A percentile compares a stretch with the other conserved stretches of the same genome.
These are phyloP conservation scores for Cosmia pyralina DNA, from an alignment of 2,888 invertebrate species.

Conservation along the genomic window DNA sequence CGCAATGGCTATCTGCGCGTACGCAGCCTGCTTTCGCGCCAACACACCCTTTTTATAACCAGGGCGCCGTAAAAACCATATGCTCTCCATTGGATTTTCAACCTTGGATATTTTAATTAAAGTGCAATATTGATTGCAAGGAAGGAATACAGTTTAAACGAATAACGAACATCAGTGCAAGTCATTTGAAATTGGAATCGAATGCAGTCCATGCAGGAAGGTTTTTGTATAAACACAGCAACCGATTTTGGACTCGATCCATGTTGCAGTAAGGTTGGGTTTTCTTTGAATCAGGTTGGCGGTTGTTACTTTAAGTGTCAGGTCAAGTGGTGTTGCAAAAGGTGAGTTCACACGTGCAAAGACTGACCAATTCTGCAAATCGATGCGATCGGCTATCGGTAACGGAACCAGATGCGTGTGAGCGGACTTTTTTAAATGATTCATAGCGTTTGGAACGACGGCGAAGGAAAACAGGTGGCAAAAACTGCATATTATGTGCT, in stretches of 20 bases:
- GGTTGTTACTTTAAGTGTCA: conserved; percentile 34
- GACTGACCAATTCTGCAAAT: conserved; percentile 76
- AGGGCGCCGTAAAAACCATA: conserved; percentile 41
- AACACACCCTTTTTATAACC: conserved; percentile 42
- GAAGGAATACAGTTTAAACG: conserved; percentile 20
- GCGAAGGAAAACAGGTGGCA: conserved; percentile 45
- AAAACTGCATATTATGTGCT: neutral
- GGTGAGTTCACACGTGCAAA: conserved; percentile 77
- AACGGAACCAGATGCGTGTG: conserved; percentile 79
- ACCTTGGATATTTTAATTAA: conserved; percentile 17
- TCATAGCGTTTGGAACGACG: conserved; percentile 48
- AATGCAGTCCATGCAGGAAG: conserved; percentile 34
- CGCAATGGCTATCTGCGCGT: conserved; percentile 75
- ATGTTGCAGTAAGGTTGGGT: neutral
- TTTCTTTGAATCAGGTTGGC: conserved; percentile 27
- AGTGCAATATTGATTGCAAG: conserved; percentile 11
- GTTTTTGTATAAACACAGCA: neutral
- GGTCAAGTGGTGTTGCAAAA: conserved; percentile 69
- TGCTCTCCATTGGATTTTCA: conserved; percentile 39
- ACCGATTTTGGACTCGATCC: conserved; percentile 10
- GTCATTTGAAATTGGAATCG: conserved; percentile 58
- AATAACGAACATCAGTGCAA: conserved; percentile 42
- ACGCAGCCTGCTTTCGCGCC: conserved; percentile 77
- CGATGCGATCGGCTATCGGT: conserved; percentile 77
- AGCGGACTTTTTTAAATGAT: conserved; percentile 69